Base-by-base conservation (phyloP, 2,113 vertebrate genomes). In the Amblyornis subalaris region DNA sequence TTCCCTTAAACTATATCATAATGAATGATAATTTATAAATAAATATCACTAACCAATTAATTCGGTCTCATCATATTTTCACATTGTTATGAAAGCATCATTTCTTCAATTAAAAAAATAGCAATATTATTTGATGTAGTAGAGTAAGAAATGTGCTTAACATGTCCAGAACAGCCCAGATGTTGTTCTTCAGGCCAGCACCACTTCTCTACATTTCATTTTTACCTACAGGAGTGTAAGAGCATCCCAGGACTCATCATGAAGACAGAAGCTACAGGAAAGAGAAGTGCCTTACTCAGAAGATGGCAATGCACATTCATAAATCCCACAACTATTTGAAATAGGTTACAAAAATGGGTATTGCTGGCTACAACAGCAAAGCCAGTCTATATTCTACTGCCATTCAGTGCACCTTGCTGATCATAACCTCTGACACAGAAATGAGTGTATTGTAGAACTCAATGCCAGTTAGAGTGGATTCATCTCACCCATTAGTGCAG, bases 361-460 rank as follows among this genome's bases (percentile, higher is more conserved):
- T 73, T 44, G 8, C 14, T 47, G 42, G 29, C 24, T 85, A 23
- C 29, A 51, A 22, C 1, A 78, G 15, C 29, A 57, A 51, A 31
- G 13, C 25, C 35, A 55, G 0, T 0, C 44, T 64, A 2, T 19
- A 14, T 33, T 38, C 38, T 35, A 4, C 50, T 40, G 38, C 48
- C 53, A 58, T 22, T 66, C 31, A n/a, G 36, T 6, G 62, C 31
- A 45, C 50, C 20, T 28, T 81, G 54, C 33, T 66, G 21, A 42
- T n/a, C 13, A 20, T 4, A 40, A 8, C 38, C 35, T 61, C 31
- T 21, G 10, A 12, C 57, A 33, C 2, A 74, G 55, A 38, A 4
- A 1, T 0, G 53, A 50, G 67, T 4, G 6, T 8, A 8, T 0
- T 31, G n/a, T 25, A 73, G 44, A 57, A 47, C 31, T 54, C 44